phyloP scores from a whole-genome alignment of 2,113 vertebrate genomes.

The Python bivittatus region DNA sequence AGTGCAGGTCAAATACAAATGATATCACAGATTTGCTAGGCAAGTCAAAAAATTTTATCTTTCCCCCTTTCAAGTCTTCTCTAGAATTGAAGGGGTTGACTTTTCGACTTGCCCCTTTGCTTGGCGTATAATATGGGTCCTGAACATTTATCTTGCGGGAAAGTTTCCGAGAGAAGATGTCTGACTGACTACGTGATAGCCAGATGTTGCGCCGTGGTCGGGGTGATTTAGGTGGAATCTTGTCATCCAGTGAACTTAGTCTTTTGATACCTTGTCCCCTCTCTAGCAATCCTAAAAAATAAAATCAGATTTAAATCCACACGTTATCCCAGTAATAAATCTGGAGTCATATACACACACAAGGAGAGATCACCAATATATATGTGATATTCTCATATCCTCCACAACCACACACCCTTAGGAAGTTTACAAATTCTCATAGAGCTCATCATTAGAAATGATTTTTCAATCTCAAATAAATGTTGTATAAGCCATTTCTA shows the following conservation, averaged over 20 bases:
- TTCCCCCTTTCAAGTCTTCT: constrained; percentile 94
- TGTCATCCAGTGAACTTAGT: constrained; percentile 87
- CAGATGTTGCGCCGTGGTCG: constrained; percentile 90
- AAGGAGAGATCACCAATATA: neutral
- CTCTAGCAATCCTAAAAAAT: constrained; percentile 75
- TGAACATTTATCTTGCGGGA: constrained; percentile 87
- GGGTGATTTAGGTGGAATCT: constrained; percentile 92
- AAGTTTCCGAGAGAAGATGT: constrained; percentile 91
- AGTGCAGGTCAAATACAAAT: constrained; percentile 91
- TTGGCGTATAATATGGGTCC: constrained; percentile 89
- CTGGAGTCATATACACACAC: neutral
- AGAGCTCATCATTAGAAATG: neutral
- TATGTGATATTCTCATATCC: neutral
- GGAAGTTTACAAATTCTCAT: constrained; percentile 31
- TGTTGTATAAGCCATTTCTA: neutral
- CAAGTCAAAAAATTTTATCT: constrained; percentile 93
- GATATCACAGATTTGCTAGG: constrained; percentile 97
- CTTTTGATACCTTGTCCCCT: constrained; percentile 89
- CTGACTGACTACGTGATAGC: constrained; percentile 94
- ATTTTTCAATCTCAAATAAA: neutral
- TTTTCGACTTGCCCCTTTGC: constrained; percentile 76
- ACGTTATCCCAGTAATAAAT: neutral
- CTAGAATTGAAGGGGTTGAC: constrained; percentile 94
- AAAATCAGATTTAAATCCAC: constrained; percentile 24
- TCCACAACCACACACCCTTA: neutral